phyloP scores from a whole-genome alignment of 2,888 invertebrate species.

The Leptinotarsa tumamoca region DNA sequence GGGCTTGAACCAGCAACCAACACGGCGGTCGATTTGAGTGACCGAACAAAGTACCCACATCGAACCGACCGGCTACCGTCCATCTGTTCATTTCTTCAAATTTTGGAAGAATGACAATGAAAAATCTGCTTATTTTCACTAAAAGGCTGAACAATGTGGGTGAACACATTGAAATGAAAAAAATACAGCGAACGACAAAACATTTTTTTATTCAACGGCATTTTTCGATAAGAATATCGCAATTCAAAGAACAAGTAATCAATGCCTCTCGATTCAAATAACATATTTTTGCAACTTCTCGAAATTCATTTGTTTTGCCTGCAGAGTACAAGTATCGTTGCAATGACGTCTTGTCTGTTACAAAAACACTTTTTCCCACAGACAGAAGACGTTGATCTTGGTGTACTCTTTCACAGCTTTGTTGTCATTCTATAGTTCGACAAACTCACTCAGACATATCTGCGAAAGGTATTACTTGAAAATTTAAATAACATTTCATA shows the following conservation, averaged over 20 bases:
- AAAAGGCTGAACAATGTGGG: too few species aligned
- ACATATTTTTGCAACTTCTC: constrained; percentile 19
- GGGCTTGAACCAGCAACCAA: too few species aligned
- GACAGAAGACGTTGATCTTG: constrained; percentile 42
- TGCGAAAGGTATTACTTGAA: constrained; percentile 37
- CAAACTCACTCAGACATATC: constrained; percentile 41
- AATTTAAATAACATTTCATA: constrained; percentile 32
- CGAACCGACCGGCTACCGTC: too few species aligned
- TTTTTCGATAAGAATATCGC: not conserved
- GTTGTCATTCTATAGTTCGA: constrained; percentile 44
- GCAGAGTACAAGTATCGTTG: not conserved
- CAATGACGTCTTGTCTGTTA: constrained; percentile 14
- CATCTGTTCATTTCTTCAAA: too few species aligned
- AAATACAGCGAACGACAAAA: not conserved
- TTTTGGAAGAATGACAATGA: too few species aligned
- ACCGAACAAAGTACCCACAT: too few species aligned
- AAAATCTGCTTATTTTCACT: too few species aligned
- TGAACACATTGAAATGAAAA: not conserved
- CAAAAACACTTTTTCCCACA: constrained; percentile 42
- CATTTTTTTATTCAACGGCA: not conserved
- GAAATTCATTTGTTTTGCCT: constrained; percentile 20
- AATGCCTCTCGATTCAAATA: constrained; percentile 12
- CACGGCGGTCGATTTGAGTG: too few species aligned
- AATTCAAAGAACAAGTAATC: constrained; percentile 12
- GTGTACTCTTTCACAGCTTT: constrained; percentile 48